These are phyloP conservation scores for Phalanger gymnotis DNA, from an alignment of 2,797 vertebrate species.

Conservation along the genomic window DNA sequence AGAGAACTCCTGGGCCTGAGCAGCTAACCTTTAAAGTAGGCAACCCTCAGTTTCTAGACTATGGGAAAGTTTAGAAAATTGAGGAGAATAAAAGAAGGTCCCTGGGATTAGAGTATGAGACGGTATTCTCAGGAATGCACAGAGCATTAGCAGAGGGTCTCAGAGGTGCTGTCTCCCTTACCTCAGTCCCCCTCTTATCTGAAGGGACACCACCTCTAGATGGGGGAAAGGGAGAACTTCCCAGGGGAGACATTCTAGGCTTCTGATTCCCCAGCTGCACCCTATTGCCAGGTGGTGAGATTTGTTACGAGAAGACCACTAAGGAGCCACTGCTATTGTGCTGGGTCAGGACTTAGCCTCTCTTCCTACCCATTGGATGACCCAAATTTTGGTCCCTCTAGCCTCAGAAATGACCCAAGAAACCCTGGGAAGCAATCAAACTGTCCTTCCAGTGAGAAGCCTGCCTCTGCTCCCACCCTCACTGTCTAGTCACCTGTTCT, in stretches of 20 bases:
- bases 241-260: background rate
- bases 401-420: background rate
- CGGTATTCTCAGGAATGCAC: background rate
- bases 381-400: background rate
- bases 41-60: background rate
- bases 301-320: background rate
- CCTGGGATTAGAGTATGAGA: background rate
- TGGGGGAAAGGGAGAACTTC: background rate
- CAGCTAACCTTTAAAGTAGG: background rate
- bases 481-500: background rate
- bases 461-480: background rate
- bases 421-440: background rate
- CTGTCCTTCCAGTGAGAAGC: background rate
- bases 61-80: background rate
- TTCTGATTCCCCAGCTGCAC: background rate
- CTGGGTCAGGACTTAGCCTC: background rate
- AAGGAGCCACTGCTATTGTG: background rate
- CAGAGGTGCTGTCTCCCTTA: background rate
- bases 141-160: background rate
- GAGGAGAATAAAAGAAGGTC: background rate
- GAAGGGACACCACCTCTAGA: background rate
- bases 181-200: background rate
- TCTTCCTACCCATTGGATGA: background rate
- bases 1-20: background rate
- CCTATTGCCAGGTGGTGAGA: background rate